phyloP scores from a whole-genome alignment of 2,113 vertebrate species.

The Thalassarche chlororhynchos region DNA sequence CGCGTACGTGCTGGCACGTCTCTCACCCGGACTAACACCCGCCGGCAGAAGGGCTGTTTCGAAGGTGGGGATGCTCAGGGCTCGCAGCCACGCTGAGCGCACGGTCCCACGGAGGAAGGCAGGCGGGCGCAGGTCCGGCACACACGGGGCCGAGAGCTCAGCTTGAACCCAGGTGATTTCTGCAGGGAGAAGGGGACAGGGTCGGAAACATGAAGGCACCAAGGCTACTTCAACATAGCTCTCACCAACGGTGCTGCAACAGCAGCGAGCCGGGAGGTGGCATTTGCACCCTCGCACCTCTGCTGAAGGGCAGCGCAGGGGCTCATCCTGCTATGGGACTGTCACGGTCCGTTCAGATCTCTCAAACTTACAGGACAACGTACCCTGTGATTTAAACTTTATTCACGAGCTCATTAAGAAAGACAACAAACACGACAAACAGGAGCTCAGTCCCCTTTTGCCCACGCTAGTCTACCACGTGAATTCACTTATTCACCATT shows the following conservation, averaged over 20 bases:
- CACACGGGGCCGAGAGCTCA: accelerated
- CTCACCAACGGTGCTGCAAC: not conserved
- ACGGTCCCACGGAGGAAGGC: not conserved
- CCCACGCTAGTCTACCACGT: accelerated
- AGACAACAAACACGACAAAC: not conserved
- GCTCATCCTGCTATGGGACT: not conserved
- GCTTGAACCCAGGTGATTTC: not conserved
- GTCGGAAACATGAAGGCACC: accelerated
- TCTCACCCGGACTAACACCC: too few relatives aligned
- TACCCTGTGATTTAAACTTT: not conserved
- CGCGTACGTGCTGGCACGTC: accelerated
- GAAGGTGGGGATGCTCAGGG: not conserved
- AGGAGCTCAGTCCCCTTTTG: not conserved
- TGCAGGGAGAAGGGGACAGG: not conserved
- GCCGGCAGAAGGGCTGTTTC: not conserved
- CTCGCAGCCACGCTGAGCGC: not conserved
- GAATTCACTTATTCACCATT: not conserved
- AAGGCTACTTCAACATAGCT: accelerated
- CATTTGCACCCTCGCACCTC: not conserved
- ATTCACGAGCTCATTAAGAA: not conserved
- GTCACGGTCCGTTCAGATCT: accelerated
- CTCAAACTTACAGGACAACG: not conserved
- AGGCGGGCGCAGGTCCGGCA: accelerated
- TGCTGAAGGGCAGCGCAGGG: not conserved
- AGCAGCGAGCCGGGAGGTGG: not conserved